Evolutionary conservation across 2,797 vertebrate genomes (phyloP).

Genomic region (Acanthornis magna): DNA sequence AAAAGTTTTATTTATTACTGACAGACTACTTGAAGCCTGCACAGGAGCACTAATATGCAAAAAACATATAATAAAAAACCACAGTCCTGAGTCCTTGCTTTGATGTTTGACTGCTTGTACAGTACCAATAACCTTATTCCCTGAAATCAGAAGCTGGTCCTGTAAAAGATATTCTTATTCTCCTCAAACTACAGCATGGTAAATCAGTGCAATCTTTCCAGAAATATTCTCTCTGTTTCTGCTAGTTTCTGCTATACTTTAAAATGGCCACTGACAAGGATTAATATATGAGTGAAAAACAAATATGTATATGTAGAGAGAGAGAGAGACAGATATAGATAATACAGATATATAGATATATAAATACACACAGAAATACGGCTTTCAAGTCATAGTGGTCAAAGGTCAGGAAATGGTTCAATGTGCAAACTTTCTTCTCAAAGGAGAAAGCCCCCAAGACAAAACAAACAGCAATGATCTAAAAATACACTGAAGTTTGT

Average conservation of each 20-base stretch:
- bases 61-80: neutral
- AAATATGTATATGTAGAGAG: neutral
- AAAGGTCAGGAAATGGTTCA: neutral
- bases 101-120: neutral
- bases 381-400: neutral
- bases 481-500: neutral
- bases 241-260: neutral
- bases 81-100: neutral
- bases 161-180: neutral
- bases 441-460: neutral
- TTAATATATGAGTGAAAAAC: neutral
- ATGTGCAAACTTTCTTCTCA: neutral
- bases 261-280: neutral
- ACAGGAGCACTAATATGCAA: neutral
- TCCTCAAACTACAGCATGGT: neutral
- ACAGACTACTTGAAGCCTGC: neutral
- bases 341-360: too few relatives aligned
- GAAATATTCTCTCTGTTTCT: neutral
- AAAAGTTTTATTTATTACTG: neutral
- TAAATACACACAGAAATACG: neutral
- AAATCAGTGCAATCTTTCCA: neutral
- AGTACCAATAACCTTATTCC: neutral
- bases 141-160: neutral
- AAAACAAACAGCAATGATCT: neutral
- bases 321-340: neutral